Percentiles rank a stretch among this genome's conserved stretches.
Evolutionary conservation across 2,113 vertebrate genomes (phyloP).

Genomic region (Prunella himalayana): DNA sequence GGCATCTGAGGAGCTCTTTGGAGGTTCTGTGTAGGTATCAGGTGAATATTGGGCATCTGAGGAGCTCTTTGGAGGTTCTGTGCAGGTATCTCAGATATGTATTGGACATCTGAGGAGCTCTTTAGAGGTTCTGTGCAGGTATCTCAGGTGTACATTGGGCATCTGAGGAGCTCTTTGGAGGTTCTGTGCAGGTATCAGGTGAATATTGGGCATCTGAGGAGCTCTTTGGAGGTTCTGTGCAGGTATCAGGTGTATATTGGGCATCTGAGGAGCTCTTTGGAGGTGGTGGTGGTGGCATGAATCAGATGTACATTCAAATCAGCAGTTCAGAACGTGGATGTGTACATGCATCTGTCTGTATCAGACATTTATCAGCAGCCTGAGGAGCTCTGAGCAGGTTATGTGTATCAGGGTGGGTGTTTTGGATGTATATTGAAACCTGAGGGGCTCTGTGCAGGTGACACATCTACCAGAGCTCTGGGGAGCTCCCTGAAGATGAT

Average conservation of each 20-base stretch:
- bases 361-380: neutral
- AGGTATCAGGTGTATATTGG: neutral
- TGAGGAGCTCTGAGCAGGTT: neutral
- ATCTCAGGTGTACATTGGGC: neutral
- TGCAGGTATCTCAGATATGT: rapidly evolving
- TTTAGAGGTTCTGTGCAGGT: neutral
- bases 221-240: neutral
- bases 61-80: neutral
- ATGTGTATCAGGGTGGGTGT: rapidly evolving
- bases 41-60: rapidly evolving
- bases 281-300: neutral
- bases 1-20: neutral
- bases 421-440: neutral
- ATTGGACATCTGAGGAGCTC: neutral
- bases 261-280: too few species aligned
- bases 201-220: neutral
- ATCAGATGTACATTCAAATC: neutral
- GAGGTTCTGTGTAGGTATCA: rapidly evolving
- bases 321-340: neutral
- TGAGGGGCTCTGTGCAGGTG: neutral
- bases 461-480: neutral
- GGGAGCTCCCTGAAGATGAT: neutral
- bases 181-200: too few species aligned
- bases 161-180: neutral
- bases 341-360: rapidly evolving